These are phyloP conservation scores for Octodonta nipae DNA, from an alignment of 2,888 invertebrate genomes.

Conservation along the genomic window DNA sequence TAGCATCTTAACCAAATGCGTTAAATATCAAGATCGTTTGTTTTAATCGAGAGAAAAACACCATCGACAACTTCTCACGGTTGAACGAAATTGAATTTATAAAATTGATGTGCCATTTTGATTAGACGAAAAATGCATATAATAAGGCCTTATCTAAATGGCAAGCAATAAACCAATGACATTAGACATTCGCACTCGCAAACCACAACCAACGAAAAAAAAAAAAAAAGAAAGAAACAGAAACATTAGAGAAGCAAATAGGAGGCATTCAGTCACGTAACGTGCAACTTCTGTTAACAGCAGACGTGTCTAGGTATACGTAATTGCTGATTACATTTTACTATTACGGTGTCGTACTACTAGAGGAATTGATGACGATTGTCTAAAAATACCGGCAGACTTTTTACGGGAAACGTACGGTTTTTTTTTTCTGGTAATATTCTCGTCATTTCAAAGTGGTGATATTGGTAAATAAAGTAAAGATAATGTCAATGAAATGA, in stretches of 20 bases:
- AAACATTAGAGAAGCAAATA: too few species aligned
- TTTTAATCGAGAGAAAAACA: not conserved
- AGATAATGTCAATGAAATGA: too few species aligned
- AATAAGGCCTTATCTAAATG: conserved; percentile 13
- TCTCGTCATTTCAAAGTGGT: too few species aligned
- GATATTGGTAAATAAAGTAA: too few species aligned
- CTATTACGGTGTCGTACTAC: too few species aligned
- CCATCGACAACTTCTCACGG: conserved; percentile 4
- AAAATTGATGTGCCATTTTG: conserved; percentile 16
- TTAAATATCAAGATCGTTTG: too few species aligned
- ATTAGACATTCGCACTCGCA: conserved; percentile 15
- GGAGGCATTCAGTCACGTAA: conserved; percentile 21
- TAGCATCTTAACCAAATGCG: too few species aligned
- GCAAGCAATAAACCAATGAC: conserved; percentile 17
- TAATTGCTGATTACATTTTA: conserved; percentile 27
- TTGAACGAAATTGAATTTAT: not conserved
- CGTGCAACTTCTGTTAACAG: conserved; percentile 23
- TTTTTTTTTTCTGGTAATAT: too few species aligned
- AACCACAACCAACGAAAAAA: conserved; percentile 8
- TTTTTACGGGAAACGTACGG: too few species aligned
- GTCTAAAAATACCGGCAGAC: too few species aligned
- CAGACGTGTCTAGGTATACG: conserved; percentile 24
- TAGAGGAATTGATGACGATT: too few species aligned
- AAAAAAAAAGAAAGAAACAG: conserved; percentile 9
- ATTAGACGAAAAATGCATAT: conserved; percentile 14